Percentiles rank a stretch among this genome's conserved stretches.
phyloP scores from a whole-genome alignment of 2,888 invertebrate species.

The Graphium colonna region DNA sequence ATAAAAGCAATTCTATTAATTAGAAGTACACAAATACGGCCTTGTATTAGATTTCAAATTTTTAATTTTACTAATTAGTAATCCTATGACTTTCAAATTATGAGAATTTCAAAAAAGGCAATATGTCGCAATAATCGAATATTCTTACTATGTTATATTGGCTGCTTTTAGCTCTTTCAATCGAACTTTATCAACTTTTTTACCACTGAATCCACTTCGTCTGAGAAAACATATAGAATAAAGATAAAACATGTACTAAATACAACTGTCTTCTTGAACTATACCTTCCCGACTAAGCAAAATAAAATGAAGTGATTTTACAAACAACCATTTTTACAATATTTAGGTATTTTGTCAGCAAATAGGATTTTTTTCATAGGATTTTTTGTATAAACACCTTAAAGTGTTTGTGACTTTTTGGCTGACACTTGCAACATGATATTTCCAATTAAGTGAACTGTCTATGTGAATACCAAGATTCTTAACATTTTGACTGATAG shows the following conservation, averaged over 20 bases:
- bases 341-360: neutral
- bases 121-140: constrained; percentile 1
- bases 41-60: too few relatives aligned
- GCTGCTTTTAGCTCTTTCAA: constrained; percentile 37
- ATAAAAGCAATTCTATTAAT: too few relatives aligned
- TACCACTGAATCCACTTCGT: constrained; percentile 43
- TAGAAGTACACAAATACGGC: too few relatives aligned
- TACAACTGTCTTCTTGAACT: constrained; percentile 6
- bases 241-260: constrained; percentile 9
- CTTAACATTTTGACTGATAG: too few relatives aligned
- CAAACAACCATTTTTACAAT: constrained; percentile 2
- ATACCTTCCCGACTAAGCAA: neutral
- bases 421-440: too few relatives aligned
- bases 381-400: too few relatives aligned
- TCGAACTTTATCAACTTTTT: constrained; percentile 41
- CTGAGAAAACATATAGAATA: neutral
- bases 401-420: too few relatives aligned
- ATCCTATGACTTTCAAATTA: too few relatives aligned
- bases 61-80: too few relatives aligned
- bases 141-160: constrained; percentile 48
- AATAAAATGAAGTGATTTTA: constrained; percentile 3
- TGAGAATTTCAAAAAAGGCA: too few relatives aligned
- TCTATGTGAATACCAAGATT: too few relatives aligned
- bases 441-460: too few relatives aligned
- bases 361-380: constrained; percentile 2